phyloP scores from a whole-genome alignment of 2,888 invertebrate genomes.

The Troides oblongomaculatus region DNA sequence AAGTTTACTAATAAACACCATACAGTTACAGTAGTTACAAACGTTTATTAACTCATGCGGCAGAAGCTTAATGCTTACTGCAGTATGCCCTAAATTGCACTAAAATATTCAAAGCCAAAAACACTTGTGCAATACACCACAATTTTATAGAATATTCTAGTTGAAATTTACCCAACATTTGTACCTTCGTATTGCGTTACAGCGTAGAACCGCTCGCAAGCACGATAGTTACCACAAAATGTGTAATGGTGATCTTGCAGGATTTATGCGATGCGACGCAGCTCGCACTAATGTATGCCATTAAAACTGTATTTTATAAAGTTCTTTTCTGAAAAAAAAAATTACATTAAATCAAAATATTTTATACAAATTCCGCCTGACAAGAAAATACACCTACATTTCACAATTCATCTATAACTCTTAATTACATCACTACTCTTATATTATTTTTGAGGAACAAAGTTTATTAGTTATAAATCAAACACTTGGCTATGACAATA shows the following conservation, averaged over 20 bases:
- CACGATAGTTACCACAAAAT: neutral
- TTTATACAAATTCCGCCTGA: too few relatives aligned
- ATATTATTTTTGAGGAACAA: too few relatives aligned
- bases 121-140: neutral
- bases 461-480: too few relatives aligned
- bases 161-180: neutral
- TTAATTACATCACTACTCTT: neutral
- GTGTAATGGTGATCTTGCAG: neutral
- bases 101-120: neutral
- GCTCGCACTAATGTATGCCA: neutral
- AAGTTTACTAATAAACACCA: too few relatives aligned
- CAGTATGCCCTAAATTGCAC: neutral
- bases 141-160: neutral
- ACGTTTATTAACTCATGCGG: neutral
- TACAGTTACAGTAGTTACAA: too few relatives aligned
- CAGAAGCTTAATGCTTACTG: neutral
- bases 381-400: neutral
- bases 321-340: neutral
- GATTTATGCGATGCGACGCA: neutral
- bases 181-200: neutral
- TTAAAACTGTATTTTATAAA: neutral
- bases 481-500: too few relatives aligned
- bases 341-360: neutral
- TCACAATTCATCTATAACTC: neutral
- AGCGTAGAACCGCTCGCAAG: neutral